Conservation (phyloP, 37 sponge, comb jelly and placozoan species). For the Tethya wilhelma region DNA sequence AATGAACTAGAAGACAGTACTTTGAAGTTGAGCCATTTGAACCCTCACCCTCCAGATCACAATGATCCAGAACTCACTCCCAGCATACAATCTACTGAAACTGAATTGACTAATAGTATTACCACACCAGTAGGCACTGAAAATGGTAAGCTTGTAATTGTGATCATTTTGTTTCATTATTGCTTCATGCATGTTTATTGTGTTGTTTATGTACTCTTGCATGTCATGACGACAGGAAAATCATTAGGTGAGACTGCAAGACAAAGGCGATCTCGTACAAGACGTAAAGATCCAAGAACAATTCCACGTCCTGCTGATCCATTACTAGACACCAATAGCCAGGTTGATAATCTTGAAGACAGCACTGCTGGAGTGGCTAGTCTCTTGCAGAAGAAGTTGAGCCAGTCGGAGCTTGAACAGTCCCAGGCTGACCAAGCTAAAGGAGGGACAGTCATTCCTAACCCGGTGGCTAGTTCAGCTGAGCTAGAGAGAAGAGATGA, state of each 20-base stretch:
- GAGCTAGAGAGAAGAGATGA: neutral
- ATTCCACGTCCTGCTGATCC: neutral
- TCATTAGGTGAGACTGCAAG: constrained; percentile 1
- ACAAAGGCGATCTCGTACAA: neutral
- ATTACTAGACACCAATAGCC: neutral
- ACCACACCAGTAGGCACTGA: neutral
- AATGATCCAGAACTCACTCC: too few relatives aligned
- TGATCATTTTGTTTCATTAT: too few relatives aligned
- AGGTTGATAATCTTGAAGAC: constrained; percentile 18
- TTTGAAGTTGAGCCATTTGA: neutral
- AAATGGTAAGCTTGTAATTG: neutral
- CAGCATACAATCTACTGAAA: neutral
- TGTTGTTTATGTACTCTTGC: neutral
- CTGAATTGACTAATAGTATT: neutral
- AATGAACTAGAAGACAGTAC: neutral
- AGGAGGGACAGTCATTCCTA: neutral
- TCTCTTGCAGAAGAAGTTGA: constrained; percentile 14
- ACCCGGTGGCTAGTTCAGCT: neutral
- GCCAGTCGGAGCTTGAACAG: constrained; percentile 6
- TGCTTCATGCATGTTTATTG: neutral
- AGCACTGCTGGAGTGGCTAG: constrained; percentile 29
- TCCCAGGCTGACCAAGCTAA: too few relatives aligned
- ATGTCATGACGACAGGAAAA: neutral
- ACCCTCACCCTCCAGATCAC: neutral
- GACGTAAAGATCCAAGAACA: neutral